phyloP scores from a whole-genome alignment of 2,888 invertebrate genomes.

The Nemapogon koenigi region DNA sequence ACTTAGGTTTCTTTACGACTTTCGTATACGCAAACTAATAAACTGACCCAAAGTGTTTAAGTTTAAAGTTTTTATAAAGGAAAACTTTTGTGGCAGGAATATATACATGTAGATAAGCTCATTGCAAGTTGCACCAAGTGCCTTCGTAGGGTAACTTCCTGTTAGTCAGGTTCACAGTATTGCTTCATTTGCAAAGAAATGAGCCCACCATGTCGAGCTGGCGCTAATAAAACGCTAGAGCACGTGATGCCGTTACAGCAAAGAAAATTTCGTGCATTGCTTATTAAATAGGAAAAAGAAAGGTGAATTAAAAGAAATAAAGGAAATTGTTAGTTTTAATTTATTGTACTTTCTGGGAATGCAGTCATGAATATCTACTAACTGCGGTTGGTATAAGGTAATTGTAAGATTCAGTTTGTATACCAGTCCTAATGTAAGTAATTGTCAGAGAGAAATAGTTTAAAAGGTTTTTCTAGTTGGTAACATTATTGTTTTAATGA shows the following conservation, averaged over 20 bases:
- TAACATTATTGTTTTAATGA: too few relatives aligned
- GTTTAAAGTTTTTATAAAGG: too few relatives aligned
- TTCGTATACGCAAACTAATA: too few relatives aligned
- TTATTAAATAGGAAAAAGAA: conserved; percentile 1
- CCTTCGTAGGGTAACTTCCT: conserved; percentile 19
- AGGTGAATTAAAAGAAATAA: neutral
- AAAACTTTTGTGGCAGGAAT: conserved; percentile 1
- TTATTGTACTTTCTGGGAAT: too few relatives aligned
- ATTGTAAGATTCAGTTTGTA: too few relatives aligned
- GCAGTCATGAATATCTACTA: too few relatives aligned
- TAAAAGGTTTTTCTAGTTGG: too few relatives aligned
- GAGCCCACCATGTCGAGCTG: conserved; percentile 21
- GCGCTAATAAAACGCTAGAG: conserved; percentile 45
- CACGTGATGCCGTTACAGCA: conserved; percentile 45
- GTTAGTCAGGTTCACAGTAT: conserved; percentile 22
- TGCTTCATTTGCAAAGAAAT: conserved; percentile 39
- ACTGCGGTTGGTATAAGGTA: too few relatives aligned
- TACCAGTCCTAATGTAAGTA: too few relatives aligned
- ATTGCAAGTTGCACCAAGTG: neutral
- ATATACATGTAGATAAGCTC: conserved; percentile 1
- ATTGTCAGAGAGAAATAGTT: too few relatives aligned
- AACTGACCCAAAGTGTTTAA: too few relatives aligned
- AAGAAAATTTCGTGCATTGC: conserved; percentile 28
- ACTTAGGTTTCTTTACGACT: too few relatives aligned
- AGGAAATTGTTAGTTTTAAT: conserved; percentile 1